Percentiles rank a stretch among this genome's conserved stretches.
phyloP scores from a whole-genome alignment of 2,888 invertebrate genomes.

The Drosophila anceps region DNA sequence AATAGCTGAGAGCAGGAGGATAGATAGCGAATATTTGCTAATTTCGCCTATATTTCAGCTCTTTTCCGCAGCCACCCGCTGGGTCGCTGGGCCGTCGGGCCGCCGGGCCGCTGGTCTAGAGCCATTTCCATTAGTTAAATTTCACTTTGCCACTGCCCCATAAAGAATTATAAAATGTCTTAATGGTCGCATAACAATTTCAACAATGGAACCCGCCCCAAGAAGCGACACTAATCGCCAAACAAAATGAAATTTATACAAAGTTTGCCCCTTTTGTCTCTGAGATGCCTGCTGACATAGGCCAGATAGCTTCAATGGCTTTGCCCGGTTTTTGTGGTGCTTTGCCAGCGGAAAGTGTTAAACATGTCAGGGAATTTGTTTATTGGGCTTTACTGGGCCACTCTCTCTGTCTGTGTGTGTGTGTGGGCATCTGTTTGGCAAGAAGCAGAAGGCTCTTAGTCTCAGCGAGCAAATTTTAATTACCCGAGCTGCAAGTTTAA shows the following conservation, averaged over 20 bases:
- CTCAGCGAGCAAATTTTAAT: slow-evolving; percentile 70
- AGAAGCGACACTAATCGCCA: slow-evolving; percentile 82
- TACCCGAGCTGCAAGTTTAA: slow-evolving; percentile 71
- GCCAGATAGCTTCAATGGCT: slow-evolving; percentile 68
- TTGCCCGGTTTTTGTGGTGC: slow-evolving; percentile 58
- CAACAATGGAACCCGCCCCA: slow-evolving; percentile 66
- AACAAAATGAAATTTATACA: slow-evolving; percentile 83
- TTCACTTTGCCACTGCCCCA: slow-evolving; percentile 54
- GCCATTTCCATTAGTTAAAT: slow-evolving; percentile 70
- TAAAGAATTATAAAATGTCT: slow-evolving; percentile 82
- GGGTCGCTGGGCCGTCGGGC: not conserved
- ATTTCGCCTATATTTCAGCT: slow-evolving; percentile 39
- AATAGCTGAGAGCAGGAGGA: slow-evolving; percentile 26
- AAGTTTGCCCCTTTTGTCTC: slow-evolving; percentile 59
- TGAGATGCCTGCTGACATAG: slow-evolving; percentile 63
- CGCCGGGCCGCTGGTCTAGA: slow-evolving; percentile 20
- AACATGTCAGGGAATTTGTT: slow-evolving; percentile 83
- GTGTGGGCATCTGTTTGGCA: slow-evolving; percentile 64
- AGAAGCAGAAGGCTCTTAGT: slow-evolving; percentile 24
- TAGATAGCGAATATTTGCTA: slow-evolving; percentile 43
- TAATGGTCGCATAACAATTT: slow-evolving; percentile 78
- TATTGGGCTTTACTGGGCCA: slow-evolving; percentile 68
- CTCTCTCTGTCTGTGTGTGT: slow-evolving; percentile 3
- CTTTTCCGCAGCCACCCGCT: slow-evolving; percentile 31
- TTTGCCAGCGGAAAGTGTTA: slow-evolving; percentile 79